A percentile compares a stretch with the other conserved stretches of the same genome.
phyloP scores from a whole-genome alignment of 2,888 invertebrate genomes.

The Malthinus flaveolus region DNA sequence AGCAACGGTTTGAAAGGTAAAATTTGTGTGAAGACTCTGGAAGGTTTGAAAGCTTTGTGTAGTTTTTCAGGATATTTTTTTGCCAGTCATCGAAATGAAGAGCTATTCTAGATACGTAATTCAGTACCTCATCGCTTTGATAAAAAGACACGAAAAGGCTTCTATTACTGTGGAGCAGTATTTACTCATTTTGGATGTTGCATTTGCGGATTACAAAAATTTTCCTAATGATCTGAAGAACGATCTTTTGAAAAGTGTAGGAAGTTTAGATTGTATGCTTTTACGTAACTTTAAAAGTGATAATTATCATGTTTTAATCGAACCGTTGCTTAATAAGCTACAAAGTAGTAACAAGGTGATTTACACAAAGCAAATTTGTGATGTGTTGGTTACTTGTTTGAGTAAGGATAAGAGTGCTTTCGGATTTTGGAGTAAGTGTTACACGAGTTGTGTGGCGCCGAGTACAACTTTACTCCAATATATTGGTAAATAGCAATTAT shows the following conservation, averaged over 20 bases:
- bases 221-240: conserved; percentile 60
- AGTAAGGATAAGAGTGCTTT: conserved; percentile 66
- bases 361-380: conserved; percentile 61
- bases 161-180: conserved; percentile 57
- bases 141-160: conserved; percentile 35
- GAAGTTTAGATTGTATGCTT: conserved; percentile 40
- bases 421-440: conserved; percentile 69
- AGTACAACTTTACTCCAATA: conserved; percentile 67
- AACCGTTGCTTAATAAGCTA: conserved; percentile 67
- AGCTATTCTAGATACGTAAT: conserved; percentile 69
- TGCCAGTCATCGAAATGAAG: conserved; percentile 71
- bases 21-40: conserved; percentile 3
- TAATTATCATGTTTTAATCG: conserved; percentile 58
- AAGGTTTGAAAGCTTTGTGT: conserved; percentile 23
- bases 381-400: conserved; percentile 65
- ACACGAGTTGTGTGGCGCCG: conserved; percentile 67
- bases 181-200: conserved; percentile 63
- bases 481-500: conserved; percentile 54
- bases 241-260: conserved; percentile 59
- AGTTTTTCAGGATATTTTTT: conserved; percentile 78
- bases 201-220: conserved; percentile 61
- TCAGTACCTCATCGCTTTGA: conserved; percentile 62
- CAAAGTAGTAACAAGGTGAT: conserved; percentile 58
- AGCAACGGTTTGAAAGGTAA: conserved; percentile 69
- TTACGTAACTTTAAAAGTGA: conserved; percentile 48